A percentile compares a stretch with the other conserved stretches of the same genome.
These are phyloP conservation scores for Rhadinocentrus ornatus DNA, from an alignment of 2,797 vertebrate species.

Conservation along the genomic window DNA sequence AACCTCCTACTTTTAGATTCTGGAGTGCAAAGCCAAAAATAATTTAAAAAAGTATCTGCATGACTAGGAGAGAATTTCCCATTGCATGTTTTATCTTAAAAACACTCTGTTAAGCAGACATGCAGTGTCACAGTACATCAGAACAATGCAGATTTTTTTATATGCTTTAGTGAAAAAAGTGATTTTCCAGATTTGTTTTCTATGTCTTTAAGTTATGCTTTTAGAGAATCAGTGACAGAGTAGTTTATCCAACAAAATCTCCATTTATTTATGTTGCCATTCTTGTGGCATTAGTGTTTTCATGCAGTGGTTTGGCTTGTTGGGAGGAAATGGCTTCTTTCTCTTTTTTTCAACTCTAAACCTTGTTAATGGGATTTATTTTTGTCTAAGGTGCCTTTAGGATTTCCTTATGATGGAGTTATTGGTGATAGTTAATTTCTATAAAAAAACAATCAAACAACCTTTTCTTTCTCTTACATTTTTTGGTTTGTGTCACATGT, in stretches of 20 bases:
- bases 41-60: slow-evolving; percentile 48
- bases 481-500: slow-evolving; percentile 29
- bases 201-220: slow-evolving; percentile 46
- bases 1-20: slow-evolving; percentile 41
- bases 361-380: slow-evolving; percentile 60
- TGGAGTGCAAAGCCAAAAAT: slow-evolving; percentile 32
- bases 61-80: slow-evolving; percentile 51
- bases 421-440: slow-evolving; percentile 43
- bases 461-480: slow-evolving; percentile 15
- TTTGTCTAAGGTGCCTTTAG: slow-evolving; percentile 82
- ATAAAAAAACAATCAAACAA: not conserved
- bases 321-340: slow-evolving; percentile 32
- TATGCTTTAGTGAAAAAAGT: slow-evolving; percentile 28
- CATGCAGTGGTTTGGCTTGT: slow-evolving; percentile 37
- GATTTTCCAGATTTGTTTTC: slow-evolving; percentile 29
- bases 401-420: slow-evolving; percentile 64
- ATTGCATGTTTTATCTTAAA: slow-evolving; percentile 55
- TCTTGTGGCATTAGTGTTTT: slow-evolving; percentile 55
- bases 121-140: slow-evolving; percentile 23
- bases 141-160: slow-evolving; percentile 10
- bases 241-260: slow-evolving; percentile 64
- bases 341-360: slow-evolving; percentile 32
- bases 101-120: slow-evolving; percentile 31
- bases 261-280: slow-evolving; percentile 54
- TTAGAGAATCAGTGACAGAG: slow-evolving; percentile 64